A percentile compares a stretch with the other conserved stretches of the same genome.
These are phyloP conservation scores for Glaucomys volans DNA, from an alignment of 2,113 vertebrate species.

Conservation along the genomic window DNA sequence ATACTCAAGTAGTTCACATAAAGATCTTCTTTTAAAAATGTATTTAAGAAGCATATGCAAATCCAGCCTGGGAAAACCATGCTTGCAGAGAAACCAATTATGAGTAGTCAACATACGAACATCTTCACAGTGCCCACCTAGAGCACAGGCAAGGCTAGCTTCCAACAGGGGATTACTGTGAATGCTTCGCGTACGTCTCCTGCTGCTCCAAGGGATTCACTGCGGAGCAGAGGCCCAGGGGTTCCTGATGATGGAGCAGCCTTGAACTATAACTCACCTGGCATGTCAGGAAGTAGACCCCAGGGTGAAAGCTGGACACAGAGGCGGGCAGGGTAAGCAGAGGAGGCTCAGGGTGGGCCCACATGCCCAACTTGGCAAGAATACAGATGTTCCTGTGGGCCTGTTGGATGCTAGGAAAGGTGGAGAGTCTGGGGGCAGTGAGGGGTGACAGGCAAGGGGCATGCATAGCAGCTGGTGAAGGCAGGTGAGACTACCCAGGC, in stretches of 20 bases:
- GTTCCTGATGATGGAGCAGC: not conserved
- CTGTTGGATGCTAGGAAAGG: not conserved
- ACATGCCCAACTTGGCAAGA: not conserved
- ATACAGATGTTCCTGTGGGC: not conserved
- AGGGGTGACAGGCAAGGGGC: not conserved
- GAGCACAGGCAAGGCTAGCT: not conserved
- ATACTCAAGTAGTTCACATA: not conserved
- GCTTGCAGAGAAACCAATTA: not conserved
- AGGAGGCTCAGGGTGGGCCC: fast-evolving
- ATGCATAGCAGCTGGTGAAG: not conserved
- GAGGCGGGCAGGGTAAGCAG: not conserved
- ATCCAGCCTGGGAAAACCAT: not conserved
- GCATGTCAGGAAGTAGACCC: not conserved
- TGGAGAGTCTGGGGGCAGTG: not conserved
- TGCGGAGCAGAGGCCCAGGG: not conserved
- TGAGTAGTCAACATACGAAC: not conserved
- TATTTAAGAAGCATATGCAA: not conserved
- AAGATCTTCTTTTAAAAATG: not conserved
- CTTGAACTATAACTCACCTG: not conserved
- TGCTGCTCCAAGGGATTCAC: not conserved
- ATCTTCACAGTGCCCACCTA: not conserved
- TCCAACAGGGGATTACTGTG: not conserved
- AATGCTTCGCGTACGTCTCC: not conserved
- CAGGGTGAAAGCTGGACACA: not conserved
- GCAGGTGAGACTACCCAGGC: not conserved